These are phyloP conservation scores for Scylla paramamosain DNA, from an alignment of 1,140 invertebrate genomes.

Conservation along the genomic window DNA sequence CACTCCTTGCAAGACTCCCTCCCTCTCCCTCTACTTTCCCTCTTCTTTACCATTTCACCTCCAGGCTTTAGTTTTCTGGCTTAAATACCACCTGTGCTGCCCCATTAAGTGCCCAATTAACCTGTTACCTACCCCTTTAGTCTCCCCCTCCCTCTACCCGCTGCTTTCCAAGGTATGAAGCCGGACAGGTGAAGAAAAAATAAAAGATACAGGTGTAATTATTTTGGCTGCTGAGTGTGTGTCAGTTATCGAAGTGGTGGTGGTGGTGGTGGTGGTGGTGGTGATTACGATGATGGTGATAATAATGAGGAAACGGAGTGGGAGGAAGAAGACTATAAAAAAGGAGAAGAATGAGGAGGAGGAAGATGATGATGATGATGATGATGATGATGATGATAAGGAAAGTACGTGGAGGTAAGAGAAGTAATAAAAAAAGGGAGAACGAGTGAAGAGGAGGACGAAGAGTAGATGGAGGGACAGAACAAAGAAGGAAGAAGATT, in stretches of 20 bases:
- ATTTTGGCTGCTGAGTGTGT: not conserved
- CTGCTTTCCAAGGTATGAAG: not conserved
- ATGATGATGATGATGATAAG: too few relatives aligned
- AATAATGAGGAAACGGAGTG: not conserved
- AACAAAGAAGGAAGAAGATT: too few relatives aligned
- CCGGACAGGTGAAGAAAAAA: not conserved
- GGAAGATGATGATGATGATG: too few relatives aligned
- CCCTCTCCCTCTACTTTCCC: not conserved
- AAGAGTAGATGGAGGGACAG: too few relatives aligned
- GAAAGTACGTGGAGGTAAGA: too few relatives aligned
- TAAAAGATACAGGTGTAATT: not conserved
- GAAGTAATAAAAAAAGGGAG: not conserved
- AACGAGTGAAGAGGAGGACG: not conserved
- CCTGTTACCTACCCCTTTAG: not conserved
- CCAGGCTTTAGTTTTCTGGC: not conserved
- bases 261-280: not conserved
- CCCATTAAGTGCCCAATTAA: constrained; percentile 1
- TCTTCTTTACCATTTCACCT: not conserved
- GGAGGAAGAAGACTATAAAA: too few relatives aligned
- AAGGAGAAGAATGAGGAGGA: too few relatives aligned
- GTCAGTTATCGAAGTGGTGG: not conserved
- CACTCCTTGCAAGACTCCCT: not conserved
- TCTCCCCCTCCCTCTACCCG: not conserved
- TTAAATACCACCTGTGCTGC: not conserved
- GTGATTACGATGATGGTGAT: too few relatives aligned